Evolutionary conservation across 2,888 invertebrate genomes (phyloP), one percentile per base, ranked within the genome.

Genomic region (Callimorpha dominula): DNA sequence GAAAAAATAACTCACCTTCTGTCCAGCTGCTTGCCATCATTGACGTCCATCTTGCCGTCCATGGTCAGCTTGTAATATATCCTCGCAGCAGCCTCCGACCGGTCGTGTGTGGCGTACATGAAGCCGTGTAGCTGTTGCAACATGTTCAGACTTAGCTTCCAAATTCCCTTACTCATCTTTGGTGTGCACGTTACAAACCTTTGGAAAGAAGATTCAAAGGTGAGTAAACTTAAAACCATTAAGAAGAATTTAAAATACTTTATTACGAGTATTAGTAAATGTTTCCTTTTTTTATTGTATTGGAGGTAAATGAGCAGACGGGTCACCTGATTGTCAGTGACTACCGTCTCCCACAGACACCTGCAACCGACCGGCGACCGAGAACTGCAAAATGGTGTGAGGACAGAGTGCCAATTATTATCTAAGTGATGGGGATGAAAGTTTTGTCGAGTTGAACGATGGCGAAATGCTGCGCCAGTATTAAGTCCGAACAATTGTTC

Each of bases 171-270:
- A 84, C 97, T 97, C 92, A 98, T 95, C 87, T 97, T 96, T 0
- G 98, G 98, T 5, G 97, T 96, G 89, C 97, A 96, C 78, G 96
- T 93, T 87, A 97, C 95, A 81, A 98, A 96, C 90, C 98, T 98
- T 93, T 3, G 62, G 42, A 62, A 31, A 69, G n/a, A 62, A 42
- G 40, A 40, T 42, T n/a, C 14, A 0, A 8, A 46, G 12, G 12
- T 63, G 2, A 63, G 40, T n/a, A 31, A 40, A 42, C 42, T 31
- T 31, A 64, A 75, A 75, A 73, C 74, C 71, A 80, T 71, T 65
- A 70, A 67, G 46, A 43, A 40, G 43, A 11, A 64, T n/a, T 9
- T n/a, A 42, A 65, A 46, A 65, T 46, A 65, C 12, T 46, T 31
- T 65, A 14, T n/a, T 31, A 31, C 31, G 31, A 31, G 31, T 31